Evolutionary conservation across 1,140 invertebrate genomes (phyloP).

Genomic region (Leptopilina clavipes): DNA sequence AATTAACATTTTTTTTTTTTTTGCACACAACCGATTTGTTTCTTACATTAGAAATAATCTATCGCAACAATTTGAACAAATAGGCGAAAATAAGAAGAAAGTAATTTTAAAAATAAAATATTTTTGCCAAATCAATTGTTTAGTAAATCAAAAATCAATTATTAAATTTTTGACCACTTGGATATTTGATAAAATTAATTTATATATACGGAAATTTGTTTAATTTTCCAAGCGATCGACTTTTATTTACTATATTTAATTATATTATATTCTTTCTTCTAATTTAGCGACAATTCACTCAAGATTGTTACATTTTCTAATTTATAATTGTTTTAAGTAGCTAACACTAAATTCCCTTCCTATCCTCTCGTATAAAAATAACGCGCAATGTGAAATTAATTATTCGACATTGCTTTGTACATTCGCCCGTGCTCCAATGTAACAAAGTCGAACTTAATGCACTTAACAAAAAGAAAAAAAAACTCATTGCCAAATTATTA

Average conservation of each 20-base stretch:
- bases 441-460: conserved; percentile 67
- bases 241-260: too few species aligned
- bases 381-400: conserved; percentile 69
- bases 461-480: conserved; percentile 37
- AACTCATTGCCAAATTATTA: conserved; percentile 57
- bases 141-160: too few species aligned
- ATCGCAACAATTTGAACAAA: conserved; percentile 56
- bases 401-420: conserved; percentile 75
- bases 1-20: conserved; percentile 43
- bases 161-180: too few species aligned
- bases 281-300: conserved; percentile 45
- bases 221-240: too few species aligned
- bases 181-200: too few species aligned
- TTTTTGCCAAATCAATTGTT: too few species aligned
- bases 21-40: conserved; percentile 65
- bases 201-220: too few species aligned
- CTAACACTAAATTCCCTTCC: conserved; percentile 42
- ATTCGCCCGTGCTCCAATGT: conserved; percentile 75
- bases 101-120: too few species aligned
- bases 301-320: conserved; percentile 55
- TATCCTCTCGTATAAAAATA: conserved; percentile 72
- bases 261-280: neutral
- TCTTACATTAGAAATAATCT: conserved; percentile 51
- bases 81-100: conserved; percentile 40
- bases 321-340: conserved; percentile 15